Evolutionary conservation across 2,797 vertebrate genomes (phyloP).

Genomic region (Anguilla anguilla): DNA sequence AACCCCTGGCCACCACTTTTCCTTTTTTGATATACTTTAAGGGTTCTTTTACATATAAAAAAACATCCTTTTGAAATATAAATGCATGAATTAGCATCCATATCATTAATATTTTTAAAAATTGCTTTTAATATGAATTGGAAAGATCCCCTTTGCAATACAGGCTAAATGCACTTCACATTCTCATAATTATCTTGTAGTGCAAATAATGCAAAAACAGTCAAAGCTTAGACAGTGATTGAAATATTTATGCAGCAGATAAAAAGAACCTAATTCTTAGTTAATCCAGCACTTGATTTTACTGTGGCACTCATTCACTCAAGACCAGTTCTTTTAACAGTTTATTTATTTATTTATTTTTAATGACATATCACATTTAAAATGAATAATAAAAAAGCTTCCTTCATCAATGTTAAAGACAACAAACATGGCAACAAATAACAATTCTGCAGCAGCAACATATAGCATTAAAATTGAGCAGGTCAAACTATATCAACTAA

Average conservation of each 20-base stretch:
- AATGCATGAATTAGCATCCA: neutral
- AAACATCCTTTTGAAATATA: neutral
- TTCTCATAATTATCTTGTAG: neutral
- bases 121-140: neutral
- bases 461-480: neutral
- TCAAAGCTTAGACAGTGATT: neutral
- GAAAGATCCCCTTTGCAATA: neutral
- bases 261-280: neutral
- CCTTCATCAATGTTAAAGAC: slow-evolving; percentile 1
- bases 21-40: neutral
- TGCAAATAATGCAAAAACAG: neutral
- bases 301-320: neutral
- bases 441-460: neutral
- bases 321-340: neutral
- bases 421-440: neutral
- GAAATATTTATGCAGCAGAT: neutral
- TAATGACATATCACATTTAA: neutral
- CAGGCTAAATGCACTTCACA: neutral
- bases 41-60: neutral
- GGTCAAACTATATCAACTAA: neutral
- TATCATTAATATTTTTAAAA: neutral
- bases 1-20: neutral
- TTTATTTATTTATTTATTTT: neutral
- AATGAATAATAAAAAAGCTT: neutral
- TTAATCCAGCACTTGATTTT: neutral